Conservation (phyloP, 2,113 vertebrate genomes). For the Tenebrosternarchus preto region DNA sequence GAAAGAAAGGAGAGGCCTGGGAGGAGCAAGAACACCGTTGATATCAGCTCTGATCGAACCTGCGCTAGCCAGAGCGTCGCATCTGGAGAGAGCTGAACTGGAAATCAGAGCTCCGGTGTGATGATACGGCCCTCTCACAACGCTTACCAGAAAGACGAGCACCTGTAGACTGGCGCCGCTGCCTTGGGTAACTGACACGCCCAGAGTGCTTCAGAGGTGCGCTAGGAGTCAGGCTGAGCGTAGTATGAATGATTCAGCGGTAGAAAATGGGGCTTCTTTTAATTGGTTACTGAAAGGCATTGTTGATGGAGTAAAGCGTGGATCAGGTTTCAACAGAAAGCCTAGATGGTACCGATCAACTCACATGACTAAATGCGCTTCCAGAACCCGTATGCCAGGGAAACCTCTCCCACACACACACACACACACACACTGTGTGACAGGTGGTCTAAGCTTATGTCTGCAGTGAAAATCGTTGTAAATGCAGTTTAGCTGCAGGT, state of each 20-base stretch:
- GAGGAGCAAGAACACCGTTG: background rate
- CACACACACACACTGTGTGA: slow-evolving; percentile 13
- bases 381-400: slow-evolving; percentile 6
- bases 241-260: slow-evolving; percentile 28
- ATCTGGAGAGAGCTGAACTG: slow-evolving; percentile 13
- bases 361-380: background rate
- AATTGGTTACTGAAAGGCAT: slow-evolving; percentile 28
- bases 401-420: slow-evolving; percentile 9
- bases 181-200: slow-evolving; percentile 2
- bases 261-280: background rate
- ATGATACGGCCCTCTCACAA: background rate
- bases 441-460: slow-evolving; percentile 24
- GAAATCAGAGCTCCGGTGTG: background rate
- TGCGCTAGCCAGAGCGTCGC: slow-evolving; percentile 1
- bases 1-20: too few relatives aligned
- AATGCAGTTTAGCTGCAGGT: slow-evolving; percentile 36
- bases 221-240: slow-evolving; percentile 19
- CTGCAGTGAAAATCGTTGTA: slow-evolving; percentile 45
- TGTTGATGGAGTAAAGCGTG: slow-evolving; percentile 11
- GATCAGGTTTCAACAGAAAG: slow-evolving; percentile 38
- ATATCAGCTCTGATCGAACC: background rate
- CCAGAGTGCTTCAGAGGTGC: background rate
- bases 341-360: background rate
- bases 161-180: slow-evolving; percentile 4
- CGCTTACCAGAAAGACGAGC: slow-evolving; percentile 26